These are phyloP conservation scores for Elaphurus davidianus DNA, from an alignment of 2,113 vertebrate genomes.

Conservation along the genomic window DNA sequence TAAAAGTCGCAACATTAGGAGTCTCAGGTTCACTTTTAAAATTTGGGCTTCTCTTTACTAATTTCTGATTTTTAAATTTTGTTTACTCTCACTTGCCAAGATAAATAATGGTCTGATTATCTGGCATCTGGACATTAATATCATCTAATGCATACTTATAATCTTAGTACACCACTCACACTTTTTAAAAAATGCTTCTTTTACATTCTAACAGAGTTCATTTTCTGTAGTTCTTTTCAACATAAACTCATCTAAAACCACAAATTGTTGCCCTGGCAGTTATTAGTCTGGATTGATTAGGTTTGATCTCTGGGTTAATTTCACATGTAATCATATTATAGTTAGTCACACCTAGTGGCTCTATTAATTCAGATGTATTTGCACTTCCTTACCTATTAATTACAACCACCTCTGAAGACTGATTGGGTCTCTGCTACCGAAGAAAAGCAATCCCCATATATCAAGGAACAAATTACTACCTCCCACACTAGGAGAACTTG, in stretches of 20 bases:
- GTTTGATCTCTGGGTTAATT: slow-evolving; percentile 80
- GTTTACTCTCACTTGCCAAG: slow-evolving; percentile 28
- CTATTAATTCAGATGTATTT: slow-evolving; percentile 75
- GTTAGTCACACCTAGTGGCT: slow-evolving; percentile 73
- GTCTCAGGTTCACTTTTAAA: not conserved
- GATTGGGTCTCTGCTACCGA: slow-evolving; percentile 27
- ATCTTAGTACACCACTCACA: not conserved
- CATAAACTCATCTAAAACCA: slow-evolving; percentile 69
- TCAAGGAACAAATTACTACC: slow-evolving; percentile 55
- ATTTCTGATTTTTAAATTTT: slow-evolving; percentile 30
- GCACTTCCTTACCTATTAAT: slow-evolving; percentile 77
- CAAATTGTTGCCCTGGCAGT: slow-evolving; percentile 73
- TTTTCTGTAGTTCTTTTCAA: slow-evolving; percentile 67
- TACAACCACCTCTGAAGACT: slow-evolving; percentile 59
- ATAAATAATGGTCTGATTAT: slow-evolving; percentile 5
- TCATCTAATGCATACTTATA: slow-evolving; percentile 7
- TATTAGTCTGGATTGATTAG: slow-evolving; percentile 77
- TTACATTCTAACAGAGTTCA: slow-evolving; percentile 55
- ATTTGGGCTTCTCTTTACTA: not conserved
- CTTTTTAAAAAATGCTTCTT: not conserved
- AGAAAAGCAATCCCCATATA: slow-evolving; percentile 57
- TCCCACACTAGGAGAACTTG: slow-evolving; percentile 14
- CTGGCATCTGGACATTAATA: slow-evolving; percentile 9
- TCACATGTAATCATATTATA: slow-evolving; percentile 76
- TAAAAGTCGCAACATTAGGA: not conserved